A percentile compares a stretch with the other conserved stretches of the same genome.
phyloP scores from a whole-genome alignment of 2,888 invertebrate species.

The Diogma glabrata region DNA sequence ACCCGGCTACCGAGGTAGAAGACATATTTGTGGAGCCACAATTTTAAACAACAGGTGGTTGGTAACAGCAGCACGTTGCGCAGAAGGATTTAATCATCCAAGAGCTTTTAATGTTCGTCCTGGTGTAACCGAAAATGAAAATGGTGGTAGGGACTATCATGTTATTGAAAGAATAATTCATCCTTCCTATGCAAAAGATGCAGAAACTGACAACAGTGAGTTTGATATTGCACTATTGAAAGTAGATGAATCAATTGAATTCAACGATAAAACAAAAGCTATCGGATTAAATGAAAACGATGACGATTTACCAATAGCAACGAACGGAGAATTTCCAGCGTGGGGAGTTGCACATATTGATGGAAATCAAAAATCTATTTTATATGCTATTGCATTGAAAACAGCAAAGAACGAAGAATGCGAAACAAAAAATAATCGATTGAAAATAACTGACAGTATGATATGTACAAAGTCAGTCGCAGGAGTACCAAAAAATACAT shows the following conservation, averaged over 20 bases:
- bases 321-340: too few relatives aligned
- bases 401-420: neutral
- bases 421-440: neutral
- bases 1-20: neutral
- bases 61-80: neutral
- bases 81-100: neutral
- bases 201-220: neutral
- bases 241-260: neutral
- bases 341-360: too few relatives aligned
- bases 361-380: neutral
- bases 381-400: neutral
- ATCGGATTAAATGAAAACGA: neutral
- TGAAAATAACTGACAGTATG: too few relatives aligned
- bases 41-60: conserved; percentile 15
- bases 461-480: neutral
- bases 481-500: neutral
- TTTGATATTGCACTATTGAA: neutral
- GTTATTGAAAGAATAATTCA: neutral
- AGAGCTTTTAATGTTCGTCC: neutral
- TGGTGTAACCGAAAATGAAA: neutral
- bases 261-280: neutral
- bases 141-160: neutral
- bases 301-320: too few relatives aligned
- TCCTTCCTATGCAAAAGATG: neutral
- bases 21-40: conserved; percentile 20